Percentiles rank a stretch among this genome's conserved stretches.
Conservation (phyloP, 2,797 vertebrate genomes). For the Galago senegalensis region DNA sequence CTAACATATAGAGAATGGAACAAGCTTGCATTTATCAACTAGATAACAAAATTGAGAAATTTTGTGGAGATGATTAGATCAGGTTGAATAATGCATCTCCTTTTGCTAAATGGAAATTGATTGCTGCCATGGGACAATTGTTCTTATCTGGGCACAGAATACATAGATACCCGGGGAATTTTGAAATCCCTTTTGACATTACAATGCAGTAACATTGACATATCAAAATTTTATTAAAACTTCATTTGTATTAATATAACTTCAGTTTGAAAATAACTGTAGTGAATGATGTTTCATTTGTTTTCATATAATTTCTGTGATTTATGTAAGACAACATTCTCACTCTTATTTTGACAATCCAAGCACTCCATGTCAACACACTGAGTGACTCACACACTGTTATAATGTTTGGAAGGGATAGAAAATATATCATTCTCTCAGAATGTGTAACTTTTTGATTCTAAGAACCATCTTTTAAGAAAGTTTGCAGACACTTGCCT, state of each 20-base stretch:
- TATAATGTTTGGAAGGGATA: background rate
- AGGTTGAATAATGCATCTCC: background rate
- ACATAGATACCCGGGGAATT: background rate
- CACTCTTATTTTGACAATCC: background rate
- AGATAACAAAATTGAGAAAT: background rate
- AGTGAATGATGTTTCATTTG: background rate
- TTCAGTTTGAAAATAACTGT: background rate
- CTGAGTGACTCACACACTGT: background rate
- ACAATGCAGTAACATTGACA: background rate
- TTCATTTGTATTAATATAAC: background rate
- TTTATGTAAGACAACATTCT: background rate
- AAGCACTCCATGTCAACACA: background rate
- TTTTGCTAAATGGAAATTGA: background rate
- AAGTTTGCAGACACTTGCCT: background rate
- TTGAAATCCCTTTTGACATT: background rate
- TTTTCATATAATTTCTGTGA: background rate
- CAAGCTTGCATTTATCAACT: background rate
- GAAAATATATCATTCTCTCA: background rate
- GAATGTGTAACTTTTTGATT: background rate
- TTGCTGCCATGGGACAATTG: background rate
- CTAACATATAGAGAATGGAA: background rate
- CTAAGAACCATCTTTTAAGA: background rate
- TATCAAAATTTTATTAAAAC: conserved; percentile 2
- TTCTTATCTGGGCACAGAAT: background rate
- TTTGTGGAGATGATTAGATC: background rate